Evolutionary conservation across 2,797 vertebrate species (phyloP).

Genomic region (Cossypha niveicapilla): DNA sequence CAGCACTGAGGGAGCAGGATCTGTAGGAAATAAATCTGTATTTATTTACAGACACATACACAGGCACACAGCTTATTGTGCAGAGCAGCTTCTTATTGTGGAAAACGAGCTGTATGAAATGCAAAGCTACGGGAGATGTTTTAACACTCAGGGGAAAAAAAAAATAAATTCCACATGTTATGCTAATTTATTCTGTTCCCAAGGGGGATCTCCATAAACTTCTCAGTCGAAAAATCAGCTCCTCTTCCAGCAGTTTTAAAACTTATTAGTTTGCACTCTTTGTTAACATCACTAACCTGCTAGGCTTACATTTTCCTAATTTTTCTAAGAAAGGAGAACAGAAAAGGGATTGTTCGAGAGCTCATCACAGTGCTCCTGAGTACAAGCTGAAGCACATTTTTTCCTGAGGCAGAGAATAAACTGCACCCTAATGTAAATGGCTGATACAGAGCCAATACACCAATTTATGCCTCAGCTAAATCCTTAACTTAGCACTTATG

Average conservation of each 20-base stretch:
- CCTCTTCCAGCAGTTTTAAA: not conserved
- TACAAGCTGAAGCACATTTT: constrained; percentile 19
- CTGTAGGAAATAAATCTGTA: not conserved
- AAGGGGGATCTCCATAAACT: not conserved
- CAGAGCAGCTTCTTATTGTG: not conserved
- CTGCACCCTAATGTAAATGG: constrained; percentile 37
- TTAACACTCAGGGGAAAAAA: not conserved
- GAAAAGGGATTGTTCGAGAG: not conserved
- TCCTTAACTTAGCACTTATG: constrained; percentile 53
- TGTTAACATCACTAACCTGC: not conserved
- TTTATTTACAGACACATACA: constrained; percentile 12
- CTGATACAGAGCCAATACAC: constrained; percentile 48
- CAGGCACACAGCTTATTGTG: not conserved
- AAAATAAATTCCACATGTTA: not conserved
- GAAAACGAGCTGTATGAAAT: constrained; percentile 19
- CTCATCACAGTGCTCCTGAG: not conserved
- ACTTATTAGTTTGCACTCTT: not conserved
- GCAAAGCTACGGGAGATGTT: not conserved
- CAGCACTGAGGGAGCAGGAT: not conserved
- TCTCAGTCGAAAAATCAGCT: not conserved
- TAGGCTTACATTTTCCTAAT: not conserved
- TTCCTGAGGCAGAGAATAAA: constrained; percentile 37
- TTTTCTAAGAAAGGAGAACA: not conserved
- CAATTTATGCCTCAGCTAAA: constrained; percentile 40
- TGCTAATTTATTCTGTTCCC: not conserved